phyloP scores from a whole-genome alignment of 2,888 invertebrate genomes.

The Xestia ashworthii region DNA sequence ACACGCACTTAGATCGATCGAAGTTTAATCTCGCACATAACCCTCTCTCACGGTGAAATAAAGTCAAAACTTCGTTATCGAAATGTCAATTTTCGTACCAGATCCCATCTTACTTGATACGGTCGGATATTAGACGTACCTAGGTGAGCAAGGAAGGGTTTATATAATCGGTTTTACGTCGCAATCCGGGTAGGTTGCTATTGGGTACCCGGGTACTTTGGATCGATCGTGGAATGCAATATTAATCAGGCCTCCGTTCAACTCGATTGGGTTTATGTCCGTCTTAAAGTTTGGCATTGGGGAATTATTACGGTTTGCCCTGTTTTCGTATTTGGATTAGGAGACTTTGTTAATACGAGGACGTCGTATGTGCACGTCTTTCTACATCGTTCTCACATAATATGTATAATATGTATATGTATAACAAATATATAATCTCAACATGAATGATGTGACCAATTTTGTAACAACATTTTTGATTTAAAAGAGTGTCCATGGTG shows the following conservation, averaged over 20 bases:
- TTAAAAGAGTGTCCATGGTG: too few species aligned
- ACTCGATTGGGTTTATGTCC: conserved; percentile 40
- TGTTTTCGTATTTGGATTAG: conserved; percentile 10
- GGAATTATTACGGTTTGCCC: conserved; percentile 12
- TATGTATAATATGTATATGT: too few species aligned
- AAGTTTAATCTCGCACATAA: conserved; percentile 27
- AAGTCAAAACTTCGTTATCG: conserved; percentile 56
- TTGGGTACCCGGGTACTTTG: conserved; percentile 43
- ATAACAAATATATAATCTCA: too few species aligned
- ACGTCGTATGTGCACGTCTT: too few species aligned
- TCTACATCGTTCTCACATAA: too few species aligned
- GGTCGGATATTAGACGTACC: conserved; percentile 63
- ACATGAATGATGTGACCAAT: too few species aligned
- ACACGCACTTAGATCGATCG: conserved; percentile 20
- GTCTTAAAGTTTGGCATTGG: conserved; percentile 36
- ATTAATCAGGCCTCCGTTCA: conserved; percentile 66
- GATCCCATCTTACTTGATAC: conserved; percentile 40
- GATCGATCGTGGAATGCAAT: conserved; percentile 70
- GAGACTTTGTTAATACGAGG: not conserved
- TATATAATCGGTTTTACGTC: conserved; percentile 70
- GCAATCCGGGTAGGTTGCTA: conserved; percentile 55
- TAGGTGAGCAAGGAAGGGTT: conserved; percentile 63
- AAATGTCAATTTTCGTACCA: conserved; percentile 57
- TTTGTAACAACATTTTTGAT: too few species aligned
- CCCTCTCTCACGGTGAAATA: conserved; percentile 32